phyloP scores from a whole-genome alignment of 1,140 invertebrate genomes.

The Bathynomus jamesi region DNA sequence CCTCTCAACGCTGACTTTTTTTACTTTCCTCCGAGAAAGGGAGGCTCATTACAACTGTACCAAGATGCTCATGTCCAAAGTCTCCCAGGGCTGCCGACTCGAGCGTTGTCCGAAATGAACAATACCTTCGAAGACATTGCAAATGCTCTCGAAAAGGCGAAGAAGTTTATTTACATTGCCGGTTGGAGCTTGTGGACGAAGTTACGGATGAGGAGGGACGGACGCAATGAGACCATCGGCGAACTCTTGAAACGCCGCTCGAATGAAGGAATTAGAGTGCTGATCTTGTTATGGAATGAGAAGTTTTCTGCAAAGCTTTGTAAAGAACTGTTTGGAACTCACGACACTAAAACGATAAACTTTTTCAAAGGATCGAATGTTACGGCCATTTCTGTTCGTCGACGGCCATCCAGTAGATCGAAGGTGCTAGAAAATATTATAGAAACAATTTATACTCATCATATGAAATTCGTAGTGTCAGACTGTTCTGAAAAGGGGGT shows the following conservation, averaged over 20 bases:
- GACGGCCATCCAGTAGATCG: not conserved
- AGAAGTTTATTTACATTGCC: slow-evolving; percentile 24
- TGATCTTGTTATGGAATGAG: slow-evolving; percentile 21
- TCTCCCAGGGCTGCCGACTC: not conserved
- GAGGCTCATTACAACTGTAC: slow-evolving; percentile 13
- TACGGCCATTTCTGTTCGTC: not conserved
- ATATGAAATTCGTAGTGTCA: slow-evolving; percentile 19
- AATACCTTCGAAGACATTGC: slow-evolving; percentile 16
- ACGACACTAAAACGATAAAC: slow-evolving; percentile 14
- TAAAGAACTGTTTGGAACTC: slow-evolving; percentile 13
- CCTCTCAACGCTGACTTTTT: slow-evolving; percentile 1
- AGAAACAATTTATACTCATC: slow-evolving; percentile 18
- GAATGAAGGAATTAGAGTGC: slow-evolving; percentile 12
- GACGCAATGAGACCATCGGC: slow-evolving; percentile 10
- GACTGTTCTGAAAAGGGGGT: slow-evolving; percentile 10
- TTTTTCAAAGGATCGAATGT: slow-evolving; percentile 18
- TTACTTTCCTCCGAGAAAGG: slow-evolving; percentile 17
- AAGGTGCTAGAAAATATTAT: not conserved
- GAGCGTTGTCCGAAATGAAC: not conserved
- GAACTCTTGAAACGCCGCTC: slow-evolving; percentile 17
- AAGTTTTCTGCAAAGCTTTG: slow-evolving; percentile 13
- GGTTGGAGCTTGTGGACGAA: slow-evolving; percentile 23
- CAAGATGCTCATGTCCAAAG: slow-evolving; percentile 18
- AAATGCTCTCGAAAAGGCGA: slow-evolving; percentile 2
- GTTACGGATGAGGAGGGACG: slow-evolving; percentile 6